Conservation (phyloP, 2,113 vertebrate genomes). For the Oncorhynchus keta region DNA sequence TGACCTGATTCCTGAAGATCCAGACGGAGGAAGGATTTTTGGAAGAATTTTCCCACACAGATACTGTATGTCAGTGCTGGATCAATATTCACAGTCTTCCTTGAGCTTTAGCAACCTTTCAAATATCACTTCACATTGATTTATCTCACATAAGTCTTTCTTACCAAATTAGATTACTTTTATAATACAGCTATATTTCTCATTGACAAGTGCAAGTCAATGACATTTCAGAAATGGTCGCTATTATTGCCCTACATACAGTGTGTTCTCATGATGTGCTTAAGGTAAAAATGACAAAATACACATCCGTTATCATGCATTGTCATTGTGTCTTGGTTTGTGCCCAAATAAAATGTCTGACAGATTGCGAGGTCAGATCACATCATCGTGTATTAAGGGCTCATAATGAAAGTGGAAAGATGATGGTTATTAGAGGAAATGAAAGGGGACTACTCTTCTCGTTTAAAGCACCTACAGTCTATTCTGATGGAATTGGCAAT, state of each 20-base stretch:
- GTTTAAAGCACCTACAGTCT: conserved; percentile 80
- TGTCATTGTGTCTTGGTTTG: conserved; percentile 44
- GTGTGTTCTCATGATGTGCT: conserved; percentile 28
- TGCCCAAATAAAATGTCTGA: conserved; percentile 35
- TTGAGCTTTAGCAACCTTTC: conserved; percentile 76
- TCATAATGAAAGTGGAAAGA: conserved; percentile 92
- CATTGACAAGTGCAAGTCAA: conserved; percentile 15
- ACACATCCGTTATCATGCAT: conserved; percentile 42
- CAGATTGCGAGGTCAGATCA: conserved; percentile 70
- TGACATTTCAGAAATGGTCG: conserved; percentile 64
- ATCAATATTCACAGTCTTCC: conserved; percentile 76
- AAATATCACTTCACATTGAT: conserved; percentile 72
- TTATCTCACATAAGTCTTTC: conserved; percentile 66
- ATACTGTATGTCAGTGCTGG: conserved; percentile 36
- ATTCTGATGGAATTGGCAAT: conserved; percentile 96
- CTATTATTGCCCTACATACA: conserved; percentile 13
- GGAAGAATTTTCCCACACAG: conserved; percentile 72
- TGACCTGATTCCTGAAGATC: conserved; percentile 62
- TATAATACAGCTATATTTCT: conserved; percentile 4
- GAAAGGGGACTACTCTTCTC: conserved; percentile 86
- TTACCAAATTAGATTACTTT: conserved; percentile 59
- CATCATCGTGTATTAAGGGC: conserved; percentile 84
- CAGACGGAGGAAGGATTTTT: conserved; percentile 66
- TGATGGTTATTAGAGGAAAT: conserved; percentile 90
- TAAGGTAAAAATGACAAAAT: conserved; percentile 19